Evolutionary conservation across 1,140 invertebrate genomes (phyloP).

Genomic region (Probaryconus sp.): DNA sequence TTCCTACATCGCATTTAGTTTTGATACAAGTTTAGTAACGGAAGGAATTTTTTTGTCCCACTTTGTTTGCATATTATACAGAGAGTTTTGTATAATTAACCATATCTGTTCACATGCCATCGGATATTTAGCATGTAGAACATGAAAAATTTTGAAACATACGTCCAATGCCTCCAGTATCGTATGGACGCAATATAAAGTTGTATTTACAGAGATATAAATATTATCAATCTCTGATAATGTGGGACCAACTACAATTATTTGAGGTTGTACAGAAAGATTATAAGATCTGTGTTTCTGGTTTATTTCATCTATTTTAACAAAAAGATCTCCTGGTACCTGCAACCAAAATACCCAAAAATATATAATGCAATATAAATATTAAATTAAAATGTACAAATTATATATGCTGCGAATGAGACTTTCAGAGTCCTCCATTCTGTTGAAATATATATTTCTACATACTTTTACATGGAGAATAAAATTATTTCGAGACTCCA

Average conservation of each 20-base stretch:
- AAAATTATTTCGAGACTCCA: conserved; percentile 13
- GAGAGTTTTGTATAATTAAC: conserved; percentile 44
- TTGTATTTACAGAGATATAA: conserved; percentile 31
- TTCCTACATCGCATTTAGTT: background rate
- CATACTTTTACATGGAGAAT: conserved; percentile 24
- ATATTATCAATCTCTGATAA: conserved; percentile 13
- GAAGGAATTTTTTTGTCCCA: conserved; percentile 44
- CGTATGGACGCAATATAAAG: conserved; percentile 26
- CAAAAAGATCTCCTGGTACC: conserved; percentile 27
- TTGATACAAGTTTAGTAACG: conserved; percentile 10
- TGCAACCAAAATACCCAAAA: conserved; percentile 6
- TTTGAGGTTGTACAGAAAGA: conserved; percentile 32
- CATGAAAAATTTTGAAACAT: conserved; percentile 54
- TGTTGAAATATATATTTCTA: background rate
- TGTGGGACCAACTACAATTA: conserved; percentile 38
- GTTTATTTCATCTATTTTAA: background rate
- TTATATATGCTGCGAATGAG: no score
- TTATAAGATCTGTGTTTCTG: background rate
- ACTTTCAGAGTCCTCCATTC: no score
- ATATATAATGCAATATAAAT: background rate
- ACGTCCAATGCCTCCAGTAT: conserved; percentile 43
- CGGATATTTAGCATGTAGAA: conserved; percentile 38
- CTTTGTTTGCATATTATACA: conserved; percentile 48
- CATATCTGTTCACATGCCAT: conserved; percentile 49
- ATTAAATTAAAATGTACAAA: background rate